Percentiles rank a stretch among this genome's conserved stretches.
Evolutionary conservation across 2,113 vertebrate species (phyloP).

Genomic region (Oncorhynchus tshawytscha): DNA sequence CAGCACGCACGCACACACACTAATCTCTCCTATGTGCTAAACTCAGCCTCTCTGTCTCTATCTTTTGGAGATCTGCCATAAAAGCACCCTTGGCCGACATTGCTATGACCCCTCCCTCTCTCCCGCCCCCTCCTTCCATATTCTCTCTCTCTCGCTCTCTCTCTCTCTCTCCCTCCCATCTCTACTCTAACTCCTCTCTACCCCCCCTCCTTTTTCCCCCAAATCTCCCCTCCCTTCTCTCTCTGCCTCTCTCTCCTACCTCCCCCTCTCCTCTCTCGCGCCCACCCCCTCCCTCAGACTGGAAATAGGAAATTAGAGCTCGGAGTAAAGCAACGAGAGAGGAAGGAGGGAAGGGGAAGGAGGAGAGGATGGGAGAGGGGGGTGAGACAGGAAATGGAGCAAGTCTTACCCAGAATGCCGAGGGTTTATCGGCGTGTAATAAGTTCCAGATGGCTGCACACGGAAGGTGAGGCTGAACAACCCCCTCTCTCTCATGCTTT

Average conservation of each 20-base stretch:
- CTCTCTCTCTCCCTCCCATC: neutral
- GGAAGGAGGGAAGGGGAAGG: neutral
- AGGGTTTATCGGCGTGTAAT: conserved; percentile 51
- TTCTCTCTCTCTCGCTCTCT: neutral
- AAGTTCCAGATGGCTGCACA: conserved; percentile 61
- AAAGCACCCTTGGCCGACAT: conserved; percentile 29
- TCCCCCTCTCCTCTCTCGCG: neutral
- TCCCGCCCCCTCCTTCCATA: neutral
- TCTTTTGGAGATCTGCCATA: conserved; percentile 27
- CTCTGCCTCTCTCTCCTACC: conserved; percentile 5
- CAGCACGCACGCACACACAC: conserved; percentile 9
- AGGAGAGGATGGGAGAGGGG: neutral
- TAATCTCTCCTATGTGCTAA: neutral
- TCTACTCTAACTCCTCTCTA: neutral
- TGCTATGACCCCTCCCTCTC: neutral
- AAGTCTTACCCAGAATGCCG: conserved; percentile 11
- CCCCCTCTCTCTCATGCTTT: conserved; percentile 29
- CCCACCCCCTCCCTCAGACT: conserved; percentile 12
- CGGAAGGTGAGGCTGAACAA: conserved; percentile 34
- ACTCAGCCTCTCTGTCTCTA: neutral
- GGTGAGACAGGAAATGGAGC: conserved; percentile 36
- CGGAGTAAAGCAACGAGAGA: neutral
- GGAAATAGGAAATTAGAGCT: conserved; percentile 37
- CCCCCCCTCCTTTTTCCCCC: conserved; percentile 2
- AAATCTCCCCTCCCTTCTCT: conserved; percentile 7